phyloP scores from a whole-genome alignment of 2,888 invertebrate species.

The Diploptera punctata region DNA sequence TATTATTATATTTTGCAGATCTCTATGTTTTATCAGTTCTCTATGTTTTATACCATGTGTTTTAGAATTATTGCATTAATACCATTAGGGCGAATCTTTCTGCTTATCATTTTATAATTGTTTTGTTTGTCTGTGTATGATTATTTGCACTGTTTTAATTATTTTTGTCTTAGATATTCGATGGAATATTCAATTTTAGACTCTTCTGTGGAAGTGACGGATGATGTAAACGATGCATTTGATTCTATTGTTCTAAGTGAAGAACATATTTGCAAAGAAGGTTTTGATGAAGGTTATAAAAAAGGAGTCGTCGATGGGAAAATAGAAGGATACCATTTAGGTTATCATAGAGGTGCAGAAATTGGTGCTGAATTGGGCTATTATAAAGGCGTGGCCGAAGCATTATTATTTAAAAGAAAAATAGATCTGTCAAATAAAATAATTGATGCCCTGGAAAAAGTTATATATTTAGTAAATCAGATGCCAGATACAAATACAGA shows the following conservation, averaged over 20 bases:
- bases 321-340: constrained; percentile 73
- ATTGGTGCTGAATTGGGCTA: constrained; percentile 80
- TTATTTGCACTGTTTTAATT: too few species aligned
- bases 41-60: too few species aligned
- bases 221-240: constrained; percentile 79
- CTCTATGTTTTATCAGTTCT: too few species aligned
- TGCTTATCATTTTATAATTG: too few species aligned
- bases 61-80: too few species aligned
- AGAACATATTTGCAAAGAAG: constrained; percentile 65
- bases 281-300: constrained; percentile 72
- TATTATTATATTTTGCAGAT: too few species aligned
- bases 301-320: constrained; percentile 65
- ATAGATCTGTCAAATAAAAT: constrained; percentile 59
- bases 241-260: constrained; percentile 74
- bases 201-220: too few species aligned
- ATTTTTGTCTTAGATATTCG: too few species aligned
- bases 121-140: too few species aligned
- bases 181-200: too few species aligned
- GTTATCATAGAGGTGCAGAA: constrained; percentile 78
- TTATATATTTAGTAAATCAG: constrained; percentile 64
- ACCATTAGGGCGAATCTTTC: too few species aligned
- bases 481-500: constrained; percentile 73
- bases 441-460: constrained; percentile 59
- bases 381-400: constrained; percentile 67
- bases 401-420: constrained; percentile 46